A percentile compares a stretch with the other conserved stretches of the same genome.
Evolutionary conservation across 2,113 vertebrate genomes (phyloP).

Genomic region (Zingel zingel): DNA sequence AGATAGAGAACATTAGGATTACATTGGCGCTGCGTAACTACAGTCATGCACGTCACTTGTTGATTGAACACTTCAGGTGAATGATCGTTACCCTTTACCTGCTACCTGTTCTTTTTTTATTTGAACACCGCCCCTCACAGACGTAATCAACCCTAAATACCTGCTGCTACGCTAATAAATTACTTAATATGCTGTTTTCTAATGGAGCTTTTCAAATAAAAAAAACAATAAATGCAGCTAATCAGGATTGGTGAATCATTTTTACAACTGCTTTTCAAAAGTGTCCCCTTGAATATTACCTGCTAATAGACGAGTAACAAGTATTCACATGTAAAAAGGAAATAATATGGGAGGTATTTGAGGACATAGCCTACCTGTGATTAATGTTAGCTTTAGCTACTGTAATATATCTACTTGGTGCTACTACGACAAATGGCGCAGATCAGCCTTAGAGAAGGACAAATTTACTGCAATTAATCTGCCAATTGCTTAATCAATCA

Average conservation of each 20-base stretch:
- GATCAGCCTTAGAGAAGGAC: background rate
- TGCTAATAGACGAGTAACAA: conserved; percentile 2
- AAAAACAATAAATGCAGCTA: background rate
- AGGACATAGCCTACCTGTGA: background rate
- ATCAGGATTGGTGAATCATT: background rate
- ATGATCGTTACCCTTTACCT: conserved; percentile 32
- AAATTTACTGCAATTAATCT: background rate
- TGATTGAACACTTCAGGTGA: conserved; percentile 28
- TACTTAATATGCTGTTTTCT: background rate
- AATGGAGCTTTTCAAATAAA: background rate
- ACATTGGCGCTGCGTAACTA: background rate
- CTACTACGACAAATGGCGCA: background rate
- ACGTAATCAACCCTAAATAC: conserved; percentile 13
- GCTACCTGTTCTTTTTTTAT: conserved; percentile 38
- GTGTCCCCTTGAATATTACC: background rate
- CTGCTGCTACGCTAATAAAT: conserved; percentile 23
- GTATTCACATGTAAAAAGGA: background rate
- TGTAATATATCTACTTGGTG: background rate
- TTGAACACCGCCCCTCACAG: conserved; percentile 16
- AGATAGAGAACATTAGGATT: conserved; percentile 29
- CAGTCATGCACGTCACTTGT: conserved; percentile 15
- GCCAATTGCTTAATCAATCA: background rate
- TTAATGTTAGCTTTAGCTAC: background rate
- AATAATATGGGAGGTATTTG: background rate
- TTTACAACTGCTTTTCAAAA: background rate